A percentile compares a stretch with the other conserved stretches of the same genome.
These are phyloP conservation scores for Andinoacara biseriatus DNA, from an alignment of 2,113 vertebrate genomes.

Conservation along the genomic window DNA sequence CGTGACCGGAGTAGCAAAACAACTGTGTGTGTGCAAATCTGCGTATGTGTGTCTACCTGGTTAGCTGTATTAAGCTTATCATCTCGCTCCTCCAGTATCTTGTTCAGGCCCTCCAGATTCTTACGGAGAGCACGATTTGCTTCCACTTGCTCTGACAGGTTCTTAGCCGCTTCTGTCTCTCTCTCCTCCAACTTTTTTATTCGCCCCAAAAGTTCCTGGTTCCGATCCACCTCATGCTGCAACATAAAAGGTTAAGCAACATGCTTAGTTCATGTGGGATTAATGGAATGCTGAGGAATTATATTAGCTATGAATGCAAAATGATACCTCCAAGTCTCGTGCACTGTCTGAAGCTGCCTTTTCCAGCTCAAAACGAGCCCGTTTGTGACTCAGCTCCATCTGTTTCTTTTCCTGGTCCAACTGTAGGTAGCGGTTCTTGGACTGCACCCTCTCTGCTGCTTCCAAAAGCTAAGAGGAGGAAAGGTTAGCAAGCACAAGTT, in stretches of 20 bases:
- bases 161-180: conserved; percentile 78
- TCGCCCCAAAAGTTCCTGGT: conserved; percentile 86
- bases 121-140: conserved; percentile 79
- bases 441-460: conserved; percentile 87
- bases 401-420: conserved; percentile 94
- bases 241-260: background rate
- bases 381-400: conserved; percentile 96
- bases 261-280: background rate
- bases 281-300: background rate
- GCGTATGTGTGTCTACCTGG: conserved; percentile 79
- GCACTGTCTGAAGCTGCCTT: conserved; percentile 86
- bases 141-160: conserved; percentile 85
- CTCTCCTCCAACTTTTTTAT: conserved; percentile 89
- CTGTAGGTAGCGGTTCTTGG: conserved; percentile 87
- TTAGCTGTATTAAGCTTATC: conserved; percentile 79
- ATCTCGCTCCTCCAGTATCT: conserved; percentile 87
- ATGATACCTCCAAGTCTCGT: conserved; percentile 87
- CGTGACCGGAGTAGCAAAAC: background rate
- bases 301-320: background rate
- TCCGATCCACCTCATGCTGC: conserved; percentile 89
- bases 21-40: conserved; percentile 5
- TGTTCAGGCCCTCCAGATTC: conserved; percentile 82
- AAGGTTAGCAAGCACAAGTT: background rate
- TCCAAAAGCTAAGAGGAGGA: conserved; percentile 84
- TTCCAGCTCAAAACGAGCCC: conserved; percentile 93